A percentile compares a stretch with the other conserved stretches of the same genome.
Evolutionary conservation across 2,113 vertebrate genomes (phyloP).

Genomic region (Hiodon alosoides): DNA sequence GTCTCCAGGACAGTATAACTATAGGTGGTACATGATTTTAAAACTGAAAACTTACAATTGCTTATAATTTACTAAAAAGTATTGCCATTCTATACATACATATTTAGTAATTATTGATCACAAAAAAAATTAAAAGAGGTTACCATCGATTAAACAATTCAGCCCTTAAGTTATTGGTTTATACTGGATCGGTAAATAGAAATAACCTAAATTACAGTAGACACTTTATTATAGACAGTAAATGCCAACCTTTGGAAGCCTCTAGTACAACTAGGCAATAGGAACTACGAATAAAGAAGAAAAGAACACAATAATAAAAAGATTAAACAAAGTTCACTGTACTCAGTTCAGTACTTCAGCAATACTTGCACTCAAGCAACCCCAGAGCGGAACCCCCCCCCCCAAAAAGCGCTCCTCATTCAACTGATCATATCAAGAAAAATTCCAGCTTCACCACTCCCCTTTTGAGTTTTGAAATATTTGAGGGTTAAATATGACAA

Average conservation of each 20-base stretch:
- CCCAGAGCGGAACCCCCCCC: too few relatives aligned
- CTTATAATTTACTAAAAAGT: constrained; percentile 18
- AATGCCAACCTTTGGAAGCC: neutral
- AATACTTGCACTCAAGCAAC: too few relatives aligned
- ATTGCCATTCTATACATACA: constrained; percentile 20
- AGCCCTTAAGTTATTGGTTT: constrained; percentile 9
- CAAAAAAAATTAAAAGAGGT: constrained; percentile 1
- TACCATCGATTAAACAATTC: neutral
- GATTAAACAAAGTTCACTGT: too few relatives aligned
- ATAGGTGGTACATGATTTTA: too few relatives aligned
- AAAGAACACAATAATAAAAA: neutral
- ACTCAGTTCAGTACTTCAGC: too few relatives aligned
- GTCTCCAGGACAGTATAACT: neutral
- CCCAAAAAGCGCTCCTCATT: too few relatives aligned
- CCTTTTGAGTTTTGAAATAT: too few relatives aligned
- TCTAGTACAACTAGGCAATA: neutral
- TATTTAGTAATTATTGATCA: constrained; percentile 10
- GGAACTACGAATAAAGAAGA: neutral
- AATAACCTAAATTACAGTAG: constrained; percentile 21
- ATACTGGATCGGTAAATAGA: constrained; percentile 12
- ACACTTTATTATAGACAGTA: constrained; percentile 16
- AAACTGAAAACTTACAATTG: neutral
- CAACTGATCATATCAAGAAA: too few relatives aligned
- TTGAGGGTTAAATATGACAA: too few relatives aligned
- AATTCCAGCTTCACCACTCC: too few relatives aligned